Conservation (phyloP, 2,888 invertebrate species). For the Luperina testacea region DNA sequence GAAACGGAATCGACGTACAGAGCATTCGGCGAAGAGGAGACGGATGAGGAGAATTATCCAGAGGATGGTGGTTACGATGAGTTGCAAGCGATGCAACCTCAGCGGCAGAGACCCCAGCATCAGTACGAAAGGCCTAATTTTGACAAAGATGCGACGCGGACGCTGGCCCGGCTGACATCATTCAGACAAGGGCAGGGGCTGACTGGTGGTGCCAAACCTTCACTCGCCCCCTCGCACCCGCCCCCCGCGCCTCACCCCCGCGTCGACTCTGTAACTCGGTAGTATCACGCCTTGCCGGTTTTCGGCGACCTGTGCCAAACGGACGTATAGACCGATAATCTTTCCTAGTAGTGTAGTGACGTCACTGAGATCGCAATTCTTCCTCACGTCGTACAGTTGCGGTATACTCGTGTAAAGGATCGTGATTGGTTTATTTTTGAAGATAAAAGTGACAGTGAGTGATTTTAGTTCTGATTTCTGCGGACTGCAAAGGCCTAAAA, state of each 20-base stretch:
- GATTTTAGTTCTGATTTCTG: constrained; percentile 50
- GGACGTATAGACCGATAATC: constrained; percentile 84
- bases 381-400: constrained; percentile 74
- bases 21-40: constrained; percentile 86
- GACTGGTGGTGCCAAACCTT: constrained; percentile 74
- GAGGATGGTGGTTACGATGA: constrained; percentile 86
- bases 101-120: constrained; percentile 82
- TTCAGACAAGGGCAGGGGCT: constrained; percentile 83
- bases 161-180: constrained; percentile 84
- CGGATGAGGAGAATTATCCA: constrained; percentile 86
- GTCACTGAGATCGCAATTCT: constrained; percentile 80
- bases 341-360: constrained; percentile 78
- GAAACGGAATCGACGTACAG: constrained; percentile 86
- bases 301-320: constrained; percentile 90
- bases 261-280: constrained; percentile 87
- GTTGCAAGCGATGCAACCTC: constrained; percentile 85
- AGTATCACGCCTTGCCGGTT: constrained; percentile 89
- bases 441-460: constrained; percentile 59
- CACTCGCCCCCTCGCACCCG: constrained; percentile 80
- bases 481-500: constrained; percentile 54
- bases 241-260: constrained; percentile 85
- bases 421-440: constrained; percentile 48
- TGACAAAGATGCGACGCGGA: constrained; percentile 82
- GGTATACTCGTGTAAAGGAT: constrained; percentile 63
- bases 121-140: constrained; percentile 88